Base-by-base conservation (phyloP, 2,113 vertebrate genomes). In the Pampusana beccarii region DNA sequence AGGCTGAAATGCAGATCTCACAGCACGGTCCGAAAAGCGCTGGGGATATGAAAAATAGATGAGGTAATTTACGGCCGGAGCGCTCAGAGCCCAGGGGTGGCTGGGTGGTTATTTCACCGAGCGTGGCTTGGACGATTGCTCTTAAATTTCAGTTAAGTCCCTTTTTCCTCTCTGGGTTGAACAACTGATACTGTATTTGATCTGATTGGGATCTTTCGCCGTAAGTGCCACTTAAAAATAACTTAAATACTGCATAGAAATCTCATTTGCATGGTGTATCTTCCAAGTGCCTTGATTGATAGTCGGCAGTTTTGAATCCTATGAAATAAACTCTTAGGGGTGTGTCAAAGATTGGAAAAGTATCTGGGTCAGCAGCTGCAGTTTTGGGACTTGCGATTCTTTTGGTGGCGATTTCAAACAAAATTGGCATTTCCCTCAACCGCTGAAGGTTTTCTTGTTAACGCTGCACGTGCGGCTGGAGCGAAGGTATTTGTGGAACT, bases 1-100 rank as follows among this genome's bases (percentile, higher is more conserved):
- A 93, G 79, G 95, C 87, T 81, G 62, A 83, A 81, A 77, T 6
- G 83, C 90, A 93, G 60, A 81, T 86, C 88, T 53, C 50, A 90
- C 89, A 53, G 77, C 80, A 8, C 64, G 29, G 60, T 38, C 94
- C 89, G 31, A 58, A 82, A 86, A 50, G 36, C n/a, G 9, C 50
- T 38, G 65, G 74, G 85, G 77, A 70, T 46, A 80, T 92, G 93
- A 86, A 89, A 91, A 78, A 89, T 73, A 88, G 67, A 88, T 79
- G 88, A 92, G 86, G 82, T 78, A 31, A 48, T 72, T 66, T 23
- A 16, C 2, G 54, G 71, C 46, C 26, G 87, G 79, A 88, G 85
- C 3, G 5, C 74, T 74, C 67, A 3, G 58, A 61, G 88, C 64
- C 34, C 73, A 61, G 90, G 60, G 74, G 79, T 80, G 64, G 70